A percentile compares a stretch with the other conserved stretches of the same genome.
Conservation (phyloP, 2,113 vertebrate genomes). For the Platycercus adscitus region DNA sequence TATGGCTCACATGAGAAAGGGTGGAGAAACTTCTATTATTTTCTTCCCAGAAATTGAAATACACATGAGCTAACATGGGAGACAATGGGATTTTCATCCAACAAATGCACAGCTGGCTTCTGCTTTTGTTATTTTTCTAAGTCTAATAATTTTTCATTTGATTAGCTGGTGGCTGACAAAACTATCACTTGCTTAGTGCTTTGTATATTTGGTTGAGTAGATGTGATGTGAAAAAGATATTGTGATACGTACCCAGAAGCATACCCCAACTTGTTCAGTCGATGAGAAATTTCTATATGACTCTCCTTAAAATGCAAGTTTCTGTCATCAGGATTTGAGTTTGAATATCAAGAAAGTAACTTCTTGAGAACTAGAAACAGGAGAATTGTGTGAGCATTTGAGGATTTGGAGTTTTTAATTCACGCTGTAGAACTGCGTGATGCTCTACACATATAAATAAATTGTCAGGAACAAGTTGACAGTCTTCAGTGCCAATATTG, state of each 20-base stretch:
- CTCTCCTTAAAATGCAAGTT: neutral
- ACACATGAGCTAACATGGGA: slow-evolving; percentile 61
- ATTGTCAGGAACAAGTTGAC: neutral
- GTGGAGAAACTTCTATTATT: slow-evolving; percentile 70
- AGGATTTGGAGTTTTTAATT: neutral
- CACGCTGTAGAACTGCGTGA: neutral
- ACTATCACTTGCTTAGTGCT: slow-evolving; percentile 38
- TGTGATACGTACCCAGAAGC: neutral
- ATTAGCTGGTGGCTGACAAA: slow-evolving; percentile 66
- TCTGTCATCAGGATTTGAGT: neutral
- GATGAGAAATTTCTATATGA: neutral
- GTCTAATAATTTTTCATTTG: slow-evolving; percentile 63
- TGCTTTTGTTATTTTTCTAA: slow-evolving; percentile 66
- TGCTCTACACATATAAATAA: neutral
- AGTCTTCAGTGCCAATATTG: neutral
- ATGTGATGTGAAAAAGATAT: slow-evolving; percentile 1
- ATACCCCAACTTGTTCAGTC: neutral
- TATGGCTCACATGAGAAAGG: slow-evolving; percentile 72
- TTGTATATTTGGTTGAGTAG: slow-evolving; percentile 41
- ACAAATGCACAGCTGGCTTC: slow-evolving; percentile 64
- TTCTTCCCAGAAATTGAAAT: slow-evolving; percentile 71
- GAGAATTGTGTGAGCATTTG: neutral
- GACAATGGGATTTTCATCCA: slow-evolving; percentile 63
- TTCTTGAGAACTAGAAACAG: neutral
- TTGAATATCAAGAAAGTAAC: neutral